Evolutionary conservation across 2,797 vertebrate species (phyloP), one percentile per base, ranked within the genome.

Genomic region (Cirrhinus molitorella): DNA sequence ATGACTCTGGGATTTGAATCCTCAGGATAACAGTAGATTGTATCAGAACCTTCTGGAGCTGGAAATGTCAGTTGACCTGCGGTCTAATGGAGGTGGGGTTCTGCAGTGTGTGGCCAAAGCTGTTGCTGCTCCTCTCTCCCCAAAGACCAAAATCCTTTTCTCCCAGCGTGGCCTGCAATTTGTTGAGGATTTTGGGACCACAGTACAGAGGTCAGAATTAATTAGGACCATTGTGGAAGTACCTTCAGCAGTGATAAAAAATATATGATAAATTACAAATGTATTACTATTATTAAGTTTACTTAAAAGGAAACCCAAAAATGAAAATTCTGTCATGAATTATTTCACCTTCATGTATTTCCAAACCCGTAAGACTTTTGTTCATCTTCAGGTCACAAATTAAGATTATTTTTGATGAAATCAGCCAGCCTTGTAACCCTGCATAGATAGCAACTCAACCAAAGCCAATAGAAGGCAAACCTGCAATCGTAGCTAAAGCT

Each of bases 31-130:
- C n/a, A 91, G 95, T 19, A 96, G 95, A 25, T 93, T 97, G 23
- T 94, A 97, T 81, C 83, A 96, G 89, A 97, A 96, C 88, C 92
- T 97, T 63, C 86, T 97, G 90, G 96, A 97, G 89, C 89, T 96
- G 90, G 96, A 97, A 86, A 91, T 95, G 1, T 94, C 95, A 0
- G 93, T 91, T 0, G 96, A 97, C 11, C 87, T 92, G 43, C 89
- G 92, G 11, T 90, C 91, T 14, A 95, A 94, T 3, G 93, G 92
- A 0, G 91, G 91, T 14, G 94, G 93, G 0, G 94, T 96, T 86
- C 92, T 96, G 90, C 90, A 94, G 57, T 97, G 96, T 79, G 94
- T 97, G 61, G 94, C 93, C 13, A 91, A 93, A 45, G 96, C 96
- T 1, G 91, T 97, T 84, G 92, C 93, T 14, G 94, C 96, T 59